A percentile compares a stretch with the other conserved stretches of the same genome.
Conservation (phyloP, 1,140 invertebrate genomes). For the Pomacea maculata region DNA sequence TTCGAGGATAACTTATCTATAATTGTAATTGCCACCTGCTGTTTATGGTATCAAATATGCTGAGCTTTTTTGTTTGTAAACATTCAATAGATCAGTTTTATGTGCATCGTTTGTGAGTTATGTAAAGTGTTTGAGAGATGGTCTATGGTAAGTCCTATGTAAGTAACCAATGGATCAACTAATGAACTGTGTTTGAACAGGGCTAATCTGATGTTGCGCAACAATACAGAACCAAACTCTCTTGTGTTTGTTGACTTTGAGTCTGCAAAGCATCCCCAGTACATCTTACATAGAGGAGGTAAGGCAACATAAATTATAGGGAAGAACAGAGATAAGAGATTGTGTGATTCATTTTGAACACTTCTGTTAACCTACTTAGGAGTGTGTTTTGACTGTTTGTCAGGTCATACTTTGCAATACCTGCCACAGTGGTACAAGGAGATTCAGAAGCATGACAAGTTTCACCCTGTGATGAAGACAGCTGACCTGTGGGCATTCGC, state of each 20-base stretch:
- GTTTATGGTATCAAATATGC: neutral
- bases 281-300: slow-evolving; percentile 7
- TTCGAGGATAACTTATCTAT: too few species aligned
- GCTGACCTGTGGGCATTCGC: slow-evolving; percentile 5
- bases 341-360: too few species aligned
- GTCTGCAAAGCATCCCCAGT: slow-evolving; percentile 16
- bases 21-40: too few species aligned
- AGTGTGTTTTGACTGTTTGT: neutral
- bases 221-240: neutral
- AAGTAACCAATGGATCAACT: neutral
- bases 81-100: neutral
- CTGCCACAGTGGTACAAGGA: slow-evolving; percentile 2
- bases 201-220: slow-evolving; percentile 1
- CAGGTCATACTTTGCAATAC: slow-evolving; percentile 12
- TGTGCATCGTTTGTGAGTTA: neutral
- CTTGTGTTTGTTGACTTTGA: slow-evolving; percentile 14
- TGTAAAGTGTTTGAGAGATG: neutral
- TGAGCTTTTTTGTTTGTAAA: neutral
- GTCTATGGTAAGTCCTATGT: neutral
- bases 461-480: slow-evolving; percentile 12
- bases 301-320: neutral
- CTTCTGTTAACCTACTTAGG: too few species aligned
- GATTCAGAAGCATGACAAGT: neutral
- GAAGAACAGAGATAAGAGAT: too few species aligned
- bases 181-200: neutral